phyloP scores from a whole-genome alignment of 2,113 vertebrate genomes.

The Cyprinodon brontotheroides region DNA sequence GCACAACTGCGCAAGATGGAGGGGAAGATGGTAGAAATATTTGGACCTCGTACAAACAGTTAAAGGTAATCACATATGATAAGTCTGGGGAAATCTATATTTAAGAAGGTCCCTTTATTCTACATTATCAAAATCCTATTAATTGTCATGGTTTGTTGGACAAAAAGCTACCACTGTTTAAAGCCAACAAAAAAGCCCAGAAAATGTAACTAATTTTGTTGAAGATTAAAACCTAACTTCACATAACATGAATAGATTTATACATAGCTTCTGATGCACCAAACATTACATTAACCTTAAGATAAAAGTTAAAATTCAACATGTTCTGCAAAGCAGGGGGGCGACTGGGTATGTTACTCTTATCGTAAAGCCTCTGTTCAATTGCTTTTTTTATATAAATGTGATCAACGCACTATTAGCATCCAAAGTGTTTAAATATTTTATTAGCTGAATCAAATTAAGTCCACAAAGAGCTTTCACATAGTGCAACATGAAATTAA shows the following conservation, averaged over 20 bases:
- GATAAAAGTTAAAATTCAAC: no score
- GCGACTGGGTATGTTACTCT: no score
- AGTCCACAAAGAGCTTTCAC: background rate
- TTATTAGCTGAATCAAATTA: no score
- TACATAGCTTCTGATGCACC: no score
- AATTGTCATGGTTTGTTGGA: background rate
- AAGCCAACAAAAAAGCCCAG: background rate
- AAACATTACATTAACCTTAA: no score
- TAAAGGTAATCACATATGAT: background rate
- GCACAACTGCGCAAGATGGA: constrained; percentile 2
- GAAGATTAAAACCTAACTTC: background rate
- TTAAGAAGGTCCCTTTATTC: background rate
- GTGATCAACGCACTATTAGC: no score
- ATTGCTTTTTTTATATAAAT: no score
- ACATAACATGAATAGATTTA: no score
- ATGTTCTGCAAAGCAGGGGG: no score
- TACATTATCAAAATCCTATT: background rate
- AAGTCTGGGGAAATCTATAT: background rate
- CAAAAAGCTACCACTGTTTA: background rate
- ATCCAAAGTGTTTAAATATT: no score
- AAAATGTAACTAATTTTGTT: background rate
- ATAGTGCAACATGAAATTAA: background rate
- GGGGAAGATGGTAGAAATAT: constrained; percentile 18
- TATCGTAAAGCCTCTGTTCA: no score
- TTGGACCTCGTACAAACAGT: constrained; percentile 3